Percentiles rank a stretch among this genome's conserved stretches.
These are phyloP conservation scores for Nylanderia fulva DNA, from an alignment of 1,140 invertebrate species.

Conservation along the genomic window DNA sequence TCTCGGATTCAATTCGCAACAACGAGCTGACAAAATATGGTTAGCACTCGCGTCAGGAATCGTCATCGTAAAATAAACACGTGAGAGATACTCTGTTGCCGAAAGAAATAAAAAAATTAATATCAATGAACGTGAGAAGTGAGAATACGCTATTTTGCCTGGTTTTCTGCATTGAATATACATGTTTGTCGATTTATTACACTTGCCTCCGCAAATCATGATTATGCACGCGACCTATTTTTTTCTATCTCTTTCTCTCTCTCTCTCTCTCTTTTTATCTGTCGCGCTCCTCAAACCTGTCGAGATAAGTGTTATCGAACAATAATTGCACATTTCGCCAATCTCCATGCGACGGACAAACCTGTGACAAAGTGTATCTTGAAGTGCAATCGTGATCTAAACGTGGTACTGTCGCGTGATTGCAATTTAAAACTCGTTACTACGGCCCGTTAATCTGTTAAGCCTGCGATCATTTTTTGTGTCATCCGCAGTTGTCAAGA, in stretches of 20 bases:
- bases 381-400: slow-evolving; percentile 46
- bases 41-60: neutral
- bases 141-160: slow-evolving; percentile 36
- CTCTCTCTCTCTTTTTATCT: neutral
- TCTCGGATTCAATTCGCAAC: slow-evolving; percentile 57
- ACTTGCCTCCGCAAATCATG: neutral
- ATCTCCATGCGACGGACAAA: slow-evolving; percentile 17
- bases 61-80: too few species aligned
- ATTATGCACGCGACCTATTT: slow-evolving; percentile 27
- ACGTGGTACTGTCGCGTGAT: slow-evolving; percentile 35
- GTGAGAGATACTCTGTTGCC: too few species aligned
- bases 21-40: slow-evolving; percentile 57
- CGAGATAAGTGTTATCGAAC: slow-evolving; percentile 43
- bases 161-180: slow-evolving; percentile 11
- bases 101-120: too few species aligned
- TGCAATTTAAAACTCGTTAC: slow-evolving; percentile 60
- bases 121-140: slow-evolving; percentile 49
- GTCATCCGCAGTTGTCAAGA: neutral
- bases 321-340: slow-evolving; percentile 40
- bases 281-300: neutral
- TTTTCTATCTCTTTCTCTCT: neutral
- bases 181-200: neutral
- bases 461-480: slow-evolving; percentile 4
- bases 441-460: slow-evolving; percentile 45
- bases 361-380: slow-evolving; percentile 17